Conservation (phyloP, 2,888 invertebrate species). For the Eremobia ochroleuca region DNA sequence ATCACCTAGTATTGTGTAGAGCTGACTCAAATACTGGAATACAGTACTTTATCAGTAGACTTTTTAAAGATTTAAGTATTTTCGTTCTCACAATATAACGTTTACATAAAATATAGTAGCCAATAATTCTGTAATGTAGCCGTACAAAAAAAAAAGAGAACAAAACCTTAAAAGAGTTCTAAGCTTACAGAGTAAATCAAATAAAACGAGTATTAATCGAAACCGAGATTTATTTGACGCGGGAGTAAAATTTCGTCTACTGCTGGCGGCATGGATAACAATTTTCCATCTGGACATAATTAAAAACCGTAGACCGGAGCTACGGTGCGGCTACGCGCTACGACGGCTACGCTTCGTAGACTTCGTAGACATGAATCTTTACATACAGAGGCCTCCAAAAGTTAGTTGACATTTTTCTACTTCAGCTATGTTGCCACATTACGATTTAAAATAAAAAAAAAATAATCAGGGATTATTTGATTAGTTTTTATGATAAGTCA, state of each 20-base stretch:
- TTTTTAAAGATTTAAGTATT: background rate
- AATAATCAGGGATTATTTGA: no score
- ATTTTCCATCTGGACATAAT: slow-evolving; percentile 19
- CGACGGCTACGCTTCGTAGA: slow-evolving; percentile 3
- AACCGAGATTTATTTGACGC: background rate
- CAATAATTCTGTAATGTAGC: slow-evolving; percentile 13
- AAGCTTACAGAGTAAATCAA: slow-evolving; percentile 22
- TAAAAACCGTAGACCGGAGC: background rate
- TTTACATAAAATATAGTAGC: slow-evolving; percentile 1
- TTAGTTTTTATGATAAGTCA: no score
- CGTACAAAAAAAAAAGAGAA: background rate
- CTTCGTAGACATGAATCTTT: no score
- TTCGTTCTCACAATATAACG: background rate
- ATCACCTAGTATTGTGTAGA: slow-evolving; percentile 3
- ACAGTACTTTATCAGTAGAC: no score
- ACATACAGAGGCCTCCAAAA: no score
- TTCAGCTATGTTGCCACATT: no score
- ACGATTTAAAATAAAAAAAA: no score
- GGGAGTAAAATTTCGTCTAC: slow-evolving; percentile 4
- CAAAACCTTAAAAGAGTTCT: slow-evolving; percentile 8
- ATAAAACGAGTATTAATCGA: slow-evolving; percentile 23
- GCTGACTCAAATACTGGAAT: background rate
- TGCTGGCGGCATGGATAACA: background rate
- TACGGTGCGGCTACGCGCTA: slow-evolving; percentile 12
- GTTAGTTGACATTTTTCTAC: no score